phyloP scores from a whole-genome alignment of 2,797 vertebrate species.

The Vireo griseus region DNA sequence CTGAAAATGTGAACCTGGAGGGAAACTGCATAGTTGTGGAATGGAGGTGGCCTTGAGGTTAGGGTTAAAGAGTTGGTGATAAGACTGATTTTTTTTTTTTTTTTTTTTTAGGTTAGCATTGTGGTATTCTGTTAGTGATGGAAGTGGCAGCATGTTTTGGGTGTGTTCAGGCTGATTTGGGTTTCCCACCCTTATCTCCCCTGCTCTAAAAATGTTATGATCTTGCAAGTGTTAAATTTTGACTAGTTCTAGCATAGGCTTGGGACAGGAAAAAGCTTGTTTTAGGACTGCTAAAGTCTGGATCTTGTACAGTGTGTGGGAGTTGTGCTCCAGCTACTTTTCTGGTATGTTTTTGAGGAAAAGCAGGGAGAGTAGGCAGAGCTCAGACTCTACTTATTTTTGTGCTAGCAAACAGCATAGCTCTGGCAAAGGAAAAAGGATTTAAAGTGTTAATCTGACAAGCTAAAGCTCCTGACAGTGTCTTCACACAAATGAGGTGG shows the following conservation, averaged over 20 bases:
- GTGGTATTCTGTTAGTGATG: not conserved
- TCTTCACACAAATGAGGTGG: not conserved
- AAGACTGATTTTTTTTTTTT: not conserved
- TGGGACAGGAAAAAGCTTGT: slow-evolving; percentile 23
- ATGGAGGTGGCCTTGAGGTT: not conserved
- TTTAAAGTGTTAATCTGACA: not conserved
- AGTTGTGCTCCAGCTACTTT: slow-evolving; percentile 30
- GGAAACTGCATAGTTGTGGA: not conserved
- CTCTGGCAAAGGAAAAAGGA: not conserved
- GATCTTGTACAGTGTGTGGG: slow-evolving; percentile 25
- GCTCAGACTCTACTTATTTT: slow-evolving; percentile 29
- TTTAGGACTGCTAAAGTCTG: slow-evolving; percentile 3
- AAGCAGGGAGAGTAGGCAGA: slow-evolving; percentile 31
- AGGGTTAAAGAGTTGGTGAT: not conserved
- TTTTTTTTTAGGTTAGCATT: not conserved
- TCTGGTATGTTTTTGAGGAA: slow-evolving; percentile 25
- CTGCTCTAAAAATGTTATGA: not conserved
- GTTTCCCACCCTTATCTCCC: not conserved
- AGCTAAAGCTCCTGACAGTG: not conserved
- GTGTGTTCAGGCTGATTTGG: not conserved
- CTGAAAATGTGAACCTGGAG: slow-evolving; percentile 25
- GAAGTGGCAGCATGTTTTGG: not conserved
- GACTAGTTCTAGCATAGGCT: not conserved
- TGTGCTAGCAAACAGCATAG: not conserved
- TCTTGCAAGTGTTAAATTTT: slow-evolving; percentile 23